Conservation (phyloP, 2,113 vertebrate genomes). For the Poeciliopsis turrubarensis region DNA sequence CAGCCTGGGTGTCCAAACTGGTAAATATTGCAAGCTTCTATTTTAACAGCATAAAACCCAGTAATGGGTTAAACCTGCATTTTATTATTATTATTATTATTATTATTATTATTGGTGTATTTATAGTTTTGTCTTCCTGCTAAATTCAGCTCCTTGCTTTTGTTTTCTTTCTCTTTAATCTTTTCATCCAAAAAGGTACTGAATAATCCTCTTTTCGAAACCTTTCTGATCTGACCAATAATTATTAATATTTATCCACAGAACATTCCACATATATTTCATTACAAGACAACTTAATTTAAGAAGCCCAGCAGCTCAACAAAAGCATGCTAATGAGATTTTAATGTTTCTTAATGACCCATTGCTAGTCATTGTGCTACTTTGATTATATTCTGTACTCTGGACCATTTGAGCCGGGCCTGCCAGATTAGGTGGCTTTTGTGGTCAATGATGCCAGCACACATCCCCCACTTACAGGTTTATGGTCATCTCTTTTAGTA, state of each 20-base stretch:
- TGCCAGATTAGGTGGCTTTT: slow-evolving; percentile 30
- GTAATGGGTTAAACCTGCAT: neutral
- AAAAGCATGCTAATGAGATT: slow-evolving; percentile 63
- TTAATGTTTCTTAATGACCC: slow-evolving; percentile 69
- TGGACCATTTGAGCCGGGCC: slow-evolving; percentile 47
- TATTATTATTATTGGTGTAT: neutral
- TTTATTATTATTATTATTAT: neutral
- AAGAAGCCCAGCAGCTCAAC: slow-evolving; percentile 45
- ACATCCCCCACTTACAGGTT: slow-evolving; percentile 33
- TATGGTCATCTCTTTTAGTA: slow-evolving; percentile 1
- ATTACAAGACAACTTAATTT: slow-evolving; percentile 38
- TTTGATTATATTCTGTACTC: slow-evolving; percentile 46
- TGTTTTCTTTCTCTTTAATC: slow-evolving; percentile 27
- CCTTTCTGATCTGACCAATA: slow-evolving; percentile 37
- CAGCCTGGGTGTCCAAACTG: too few relatives aligned
- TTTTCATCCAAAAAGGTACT: slow-evolving; percentile 26
- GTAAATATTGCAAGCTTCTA: neutral
- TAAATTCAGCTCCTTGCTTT: slow-evolving; percentile 17
- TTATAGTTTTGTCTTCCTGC: slow-evolving; percentile 1
- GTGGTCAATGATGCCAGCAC: slow-evolving; percentile 38
- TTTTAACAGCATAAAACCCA: neutral
- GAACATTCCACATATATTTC: slow-evolving; percentile 46
- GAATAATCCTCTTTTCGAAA: slow-evolving; percentile 9
- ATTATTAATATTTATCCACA: slow-evolving; percentile 48
- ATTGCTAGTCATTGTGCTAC: slow-evolving; percentile 25